Evolutionary conservation across 2,888 invertebrate genomes (phyloP).

Genomic region (Cotesia congregata): DNA sequence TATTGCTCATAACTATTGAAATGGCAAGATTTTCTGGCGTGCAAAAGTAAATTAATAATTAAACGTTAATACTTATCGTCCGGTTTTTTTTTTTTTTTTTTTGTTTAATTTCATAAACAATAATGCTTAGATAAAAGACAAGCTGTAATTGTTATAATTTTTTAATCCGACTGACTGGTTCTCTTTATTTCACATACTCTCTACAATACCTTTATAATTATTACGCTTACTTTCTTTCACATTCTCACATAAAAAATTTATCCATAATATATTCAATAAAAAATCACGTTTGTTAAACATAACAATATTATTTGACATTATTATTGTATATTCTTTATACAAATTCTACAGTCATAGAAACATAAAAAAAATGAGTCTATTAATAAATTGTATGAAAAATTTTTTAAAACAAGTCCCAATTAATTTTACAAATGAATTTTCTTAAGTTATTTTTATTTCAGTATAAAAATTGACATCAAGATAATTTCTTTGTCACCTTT

Average conservation of each 20-base stretch:
- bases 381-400: neutral
- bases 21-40: slow-evolving; percentile 31
- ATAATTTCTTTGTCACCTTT: neutral
- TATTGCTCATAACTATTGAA: slow-evolving; percentile 21
- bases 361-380: neutral
- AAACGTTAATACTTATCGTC: neutral
- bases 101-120: neutral
- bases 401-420: neutral
- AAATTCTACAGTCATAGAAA: slow-evolving; percentile 1
- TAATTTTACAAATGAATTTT: neutral
- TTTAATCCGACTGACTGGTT: slow-evolving; percentile 32
- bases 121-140: neutral
- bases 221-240: slow-evolving; percentile 7
- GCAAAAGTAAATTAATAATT: slow-evolving; percentile 3
- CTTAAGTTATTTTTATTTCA: neutral
- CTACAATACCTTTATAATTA: neutral
- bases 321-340: neutral
- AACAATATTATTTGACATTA: slow-evolving; percentile 11
- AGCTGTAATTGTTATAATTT: neutral
- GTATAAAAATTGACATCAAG: neutral
- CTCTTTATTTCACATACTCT: slow-evolving; percentile 4
- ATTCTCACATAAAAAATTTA: slow-evolving; percentile 13
- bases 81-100: neutral
- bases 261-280: slow-evolving; percentile 22
- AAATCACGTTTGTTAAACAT: slow-evolving; percentile 7